Evolutionary conservation across 2,113 vertebrate species (phyloP).

Genomic region (Platysteira castanea): DNA sequence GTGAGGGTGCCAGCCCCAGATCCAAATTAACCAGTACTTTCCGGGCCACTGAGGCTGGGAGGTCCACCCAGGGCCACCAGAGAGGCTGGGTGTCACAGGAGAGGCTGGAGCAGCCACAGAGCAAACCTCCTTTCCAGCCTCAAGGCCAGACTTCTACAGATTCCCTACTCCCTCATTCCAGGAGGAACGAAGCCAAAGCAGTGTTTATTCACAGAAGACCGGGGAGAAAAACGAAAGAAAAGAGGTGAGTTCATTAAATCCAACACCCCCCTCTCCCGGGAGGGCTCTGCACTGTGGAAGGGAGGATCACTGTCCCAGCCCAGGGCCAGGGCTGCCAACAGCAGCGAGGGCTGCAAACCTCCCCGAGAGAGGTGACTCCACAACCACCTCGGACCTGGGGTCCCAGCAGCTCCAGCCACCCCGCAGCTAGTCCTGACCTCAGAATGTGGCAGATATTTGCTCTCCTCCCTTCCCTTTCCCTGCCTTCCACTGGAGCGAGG

Average conservation of each 20-base stretch:
- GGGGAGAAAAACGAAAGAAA: not conserved
- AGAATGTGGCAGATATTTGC: not conserved
- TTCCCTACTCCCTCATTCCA: not conserved
- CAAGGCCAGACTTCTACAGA: not conserved
- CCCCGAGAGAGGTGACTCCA: accelerated
- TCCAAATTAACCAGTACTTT: accelerated
- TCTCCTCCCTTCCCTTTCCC: not conserved
- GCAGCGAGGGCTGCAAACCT: not conserved
- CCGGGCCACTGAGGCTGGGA: accelerated
- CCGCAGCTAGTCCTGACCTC: not conserved
- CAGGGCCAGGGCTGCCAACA: not conserved
- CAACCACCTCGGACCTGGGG: not conserved
- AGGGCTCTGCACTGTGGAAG: not conserved
- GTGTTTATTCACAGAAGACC: not conserved
- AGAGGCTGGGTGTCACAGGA: not conserved
- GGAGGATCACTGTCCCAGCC: not conserved
- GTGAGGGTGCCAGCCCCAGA: not conserved
- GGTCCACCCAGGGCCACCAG: not conserved
- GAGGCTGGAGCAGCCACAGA: not conserved
- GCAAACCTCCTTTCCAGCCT: not conserved
- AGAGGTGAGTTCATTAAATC: not conserved
- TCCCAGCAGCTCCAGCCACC: accelerated
- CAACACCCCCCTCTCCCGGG: not conserved
- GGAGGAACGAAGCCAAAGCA: not conserved
- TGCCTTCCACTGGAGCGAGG: not conserved